Conservation (phyloP, 2,888 invertebrate genomes). For the Lutraria lutraria region DNA sequence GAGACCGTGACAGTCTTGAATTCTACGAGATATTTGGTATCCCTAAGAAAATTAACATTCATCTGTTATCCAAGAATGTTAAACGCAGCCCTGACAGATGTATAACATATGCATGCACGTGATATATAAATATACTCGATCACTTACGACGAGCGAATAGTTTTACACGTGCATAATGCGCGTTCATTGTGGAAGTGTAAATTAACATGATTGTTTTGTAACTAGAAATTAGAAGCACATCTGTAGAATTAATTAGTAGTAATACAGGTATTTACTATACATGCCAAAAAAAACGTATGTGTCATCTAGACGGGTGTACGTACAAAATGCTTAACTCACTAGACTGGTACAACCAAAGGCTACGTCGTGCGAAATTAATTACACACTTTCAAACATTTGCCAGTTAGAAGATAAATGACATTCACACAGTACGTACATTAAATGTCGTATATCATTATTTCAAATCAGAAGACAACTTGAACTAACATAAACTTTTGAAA, state of each 20-base stretch:
- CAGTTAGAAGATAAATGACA: neutral
- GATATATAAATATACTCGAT: neutral
- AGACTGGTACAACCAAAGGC: neutral
- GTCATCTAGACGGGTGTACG: constrained; percentile 9
- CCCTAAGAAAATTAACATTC: constrained; percentile 13
- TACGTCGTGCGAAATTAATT: neutral
- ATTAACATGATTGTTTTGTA: neutral
- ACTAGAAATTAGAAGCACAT: constrained; percentile 9
- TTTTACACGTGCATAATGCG: constrained; percentile 21
- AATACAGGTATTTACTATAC: neutral
- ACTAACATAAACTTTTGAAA: too few species aligned
- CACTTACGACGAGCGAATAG: neutral
- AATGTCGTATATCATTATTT: neutral
- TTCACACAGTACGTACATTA: neutral
- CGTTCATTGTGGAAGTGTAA: neutral
- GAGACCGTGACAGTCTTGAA: neutral
- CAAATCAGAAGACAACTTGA: neutral
- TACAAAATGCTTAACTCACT: neutral
- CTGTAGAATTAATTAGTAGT: constrained; percentile 11
- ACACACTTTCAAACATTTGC: neutral
- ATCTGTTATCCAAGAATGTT: constrained; percentile 21
- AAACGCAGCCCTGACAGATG: constrained; percentile 16
- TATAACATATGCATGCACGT: neutral
- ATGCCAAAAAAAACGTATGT: neutral
- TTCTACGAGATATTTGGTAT: neutral